phyloP scores from a whole-genome alignment of 2,888 invertebrate genomes.

The Strigamia maritima region DNA sequence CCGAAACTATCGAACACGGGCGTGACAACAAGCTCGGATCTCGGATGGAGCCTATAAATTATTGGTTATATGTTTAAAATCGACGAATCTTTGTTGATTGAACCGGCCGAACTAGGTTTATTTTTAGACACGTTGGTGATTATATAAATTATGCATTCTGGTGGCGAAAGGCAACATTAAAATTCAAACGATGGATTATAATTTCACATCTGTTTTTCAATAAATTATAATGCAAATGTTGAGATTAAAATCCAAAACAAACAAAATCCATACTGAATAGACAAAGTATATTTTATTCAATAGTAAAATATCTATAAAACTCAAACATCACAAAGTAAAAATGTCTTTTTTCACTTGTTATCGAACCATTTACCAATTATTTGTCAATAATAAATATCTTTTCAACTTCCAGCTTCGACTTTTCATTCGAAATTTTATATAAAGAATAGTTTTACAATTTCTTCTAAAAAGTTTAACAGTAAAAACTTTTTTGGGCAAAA shows the following conservation, averaged over 20 bases:
- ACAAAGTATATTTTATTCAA: too few relatives aligned
- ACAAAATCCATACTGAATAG: not conserved
- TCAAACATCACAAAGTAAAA: not conserved
- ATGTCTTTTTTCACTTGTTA: not conserved
- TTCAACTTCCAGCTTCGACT: not conserved
- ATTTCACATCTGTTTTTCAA: not conserved
- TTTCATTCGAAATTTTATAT: not conserved
- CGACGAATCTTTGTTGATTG: not conserved
- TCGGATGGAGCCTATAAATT: too few relatives aligned
- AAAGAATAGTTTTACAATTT: slow-evolving; percentile 7
- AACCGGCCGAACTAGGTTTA: not conserved
- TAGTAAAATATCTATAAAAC: not conserved
- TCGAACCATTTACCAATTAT: slow-evolving; percentile 1
- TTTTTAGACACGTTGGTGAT: not conserved
- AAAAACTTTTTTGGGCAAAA: not conserved
- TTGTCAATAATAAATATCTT: not conserved
- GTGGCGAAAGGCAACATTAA: not conserved
- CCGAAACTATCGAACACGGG: not conserved
- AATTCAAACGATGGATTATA: not conserved
- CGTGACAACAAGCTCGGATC: not conserved
- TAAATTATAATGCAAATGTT: not conserved
- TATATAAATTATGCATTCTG: not conserved
- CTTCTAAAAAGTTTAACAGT: not conserved
- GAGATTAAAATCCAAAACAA: not conserved
- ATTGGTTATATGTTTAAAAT: too few relatives aligned